Percentiles rank a stretch among this genome's conserved stretches.
Conservation (phyloP, 2,888 invertebrate genomes). For the Mechanitis mazaeus region DNA sequence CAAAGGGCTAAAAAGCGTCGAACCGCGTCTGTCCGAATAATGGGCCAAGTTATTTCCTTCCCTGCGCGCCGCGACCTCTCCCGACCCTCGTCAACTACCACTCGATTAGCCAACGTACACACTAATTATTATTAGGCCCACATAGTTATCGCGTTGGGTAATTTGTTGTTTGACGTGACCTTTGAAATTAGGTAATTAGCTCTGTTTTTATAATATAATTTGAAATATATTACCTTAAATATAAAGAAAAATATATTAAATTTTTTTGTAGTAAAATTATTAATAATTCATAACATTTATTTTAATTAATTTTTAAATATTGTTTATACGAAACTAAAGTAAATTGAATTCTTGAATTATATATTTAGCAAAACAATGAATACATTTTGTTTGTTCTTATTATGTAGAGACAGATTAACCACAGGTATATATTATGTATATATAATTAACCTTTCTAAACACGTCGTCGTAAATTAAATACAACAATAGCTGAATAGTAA, state of each 20-base stretch:
- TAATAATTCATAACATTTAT: background rate
- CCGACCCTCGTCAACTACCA: slow-evolving; percentile 70
- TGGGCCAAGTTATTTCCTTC: slow-evolving; percentile 58
- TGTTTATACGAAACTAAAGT: background rate
- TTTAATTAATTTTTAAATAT: background rate
- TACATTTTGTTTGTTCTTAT: slow-evolving; percentile 9
- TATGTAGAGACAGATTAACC: slow-evolving; percentile 9
- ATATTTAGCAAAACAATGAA: slow-evolving; percentile 7
- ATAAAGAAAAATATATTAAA: background rate
- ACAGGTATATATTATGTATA: slow-evolving; percentile 14
- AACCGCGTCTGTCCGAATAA: slow-evolving; percentile 73
- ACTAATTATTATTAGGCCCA: slow-evolving; percentile 65
- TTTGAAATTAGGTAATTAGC: too few species aligned
- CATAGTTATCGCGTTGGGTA: slow-evolving; percentile 16
- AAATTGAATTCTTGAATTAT: too few species aligned
- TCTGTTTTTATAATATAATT: background rate
- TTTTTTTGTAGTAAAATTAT: background rate
- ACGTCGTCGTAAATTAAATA: slow-evolving; percentile 45
- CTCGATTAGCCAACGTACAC: slow-evolving; percentile 69
- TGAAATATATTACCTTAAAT: slow-evolving; percentile 8
- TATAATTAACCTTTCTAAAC: slow-evolving; percentile 35
- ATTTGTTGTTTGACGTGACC: slow-evolving; percentile 19
- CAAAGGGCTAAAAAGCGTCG: slow-evolving; percentile 72
- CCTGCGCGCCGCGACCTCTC: slow-evolving; percentile 53
- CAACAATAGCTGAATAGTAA: slow-evolving; percentile 41